These are phyloP conservation scores for Morone chrysops DNA, from an alignment of 2,113 vertebrate genomes.

Conservation along the genomic window DNA sequence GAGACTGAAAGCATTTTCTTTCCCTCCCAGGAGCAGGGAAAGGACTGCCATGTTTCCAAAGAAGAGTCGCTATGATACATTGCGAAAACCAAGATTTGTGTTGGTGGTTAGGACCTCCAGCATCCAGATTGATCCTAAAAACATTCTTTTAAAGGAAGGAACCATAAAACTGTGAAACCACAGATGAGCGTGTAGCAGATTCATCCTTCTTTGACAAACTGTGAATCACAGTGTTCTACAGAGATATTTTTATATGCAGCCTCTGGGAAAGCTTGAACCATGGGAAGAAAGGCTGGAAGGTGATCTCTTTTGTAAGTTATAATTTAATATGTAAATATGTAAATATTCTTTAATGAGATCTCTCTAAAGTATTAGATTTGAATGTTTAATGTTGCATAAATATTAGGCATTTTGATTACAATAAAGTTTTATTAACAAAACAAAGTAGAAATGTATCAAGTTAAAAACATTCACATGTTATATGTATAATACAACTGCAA, in stretches of 20 bases:
- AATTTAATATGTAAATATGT: slow-evolving; percentile 43
- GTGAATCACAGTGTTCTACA: background rate
- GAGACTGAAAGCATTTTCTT: slow-evolving; percentile 75
- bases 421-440: slow-evolving; percentile 44
- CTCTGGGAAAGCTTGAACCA: slow-evolving; percentile 31
- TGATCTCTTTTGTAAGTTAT: slow-evolving; percentile 41
- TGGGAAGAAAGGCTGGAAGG: slow-evolving; percentile 31
- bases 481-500: background rate
- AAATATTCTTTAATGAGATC: slow-evolving; percentile 41
- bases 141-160: background rate
- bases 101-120: background rate
- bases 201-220: slow-evolving; percentile 25
- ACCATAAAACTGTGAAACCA: slow-evolving; percentile 23
- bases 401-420: slow-evolving; percentile 8
- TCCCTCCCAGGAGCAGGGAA: slow-evolving; percentile 85
- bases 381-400: slow-evolving; percentile 10
- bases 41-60: slow-evolving; percentile 84
- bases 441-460: slow-evolving; percentile 18
- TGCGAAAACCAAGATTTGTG: slow-evolving; percentile 16
- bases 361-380: background rate
- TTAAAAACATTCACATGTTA: background rate
- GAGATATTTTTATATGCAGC: slow-evolving; percentile 16
- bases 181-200: background rate
- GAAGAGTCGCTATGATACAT: slow-evolving; percentile 77
- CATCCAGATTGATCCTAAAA: background rate